Conservation (phyloP, 2,797 vertebrate genomes). For the Muscicapa striata region DNA sequence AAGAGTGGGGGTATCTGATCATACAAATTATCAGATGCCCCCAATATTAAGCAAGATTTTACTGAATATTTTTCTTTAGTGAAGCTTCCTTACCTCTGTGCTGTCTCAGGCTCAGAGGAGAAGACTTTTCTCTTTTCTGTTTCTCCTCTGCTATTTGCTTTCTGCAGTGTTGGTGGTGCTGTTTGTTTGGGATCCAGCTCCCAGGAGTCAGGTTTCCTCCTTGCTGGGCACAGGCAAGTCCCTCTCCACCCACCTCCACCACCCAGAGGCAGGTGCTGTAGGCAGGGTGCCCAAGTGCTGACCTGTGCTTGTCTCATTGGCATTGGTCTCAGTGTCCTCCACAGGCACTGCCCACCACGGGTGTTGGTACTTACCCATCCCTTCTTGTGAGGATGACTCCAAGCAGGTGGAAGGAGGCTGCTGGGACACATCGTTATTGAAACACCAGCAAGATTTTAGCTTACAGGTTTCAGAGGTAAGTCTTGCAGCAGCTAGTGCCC, state of each 20-base stretch:
- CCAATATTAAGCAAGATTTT: background rate
- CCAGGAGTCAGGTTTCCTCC: background rate
- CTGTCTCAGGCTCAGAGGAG: fast-evolving
- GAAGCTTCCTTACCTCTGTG: conserved; percentile 48
- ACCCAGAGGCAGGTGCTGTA: background rate
- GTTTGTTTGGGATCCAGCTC: background rate
- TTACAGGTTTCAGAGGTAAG: background rate
- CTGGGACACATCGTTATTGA: background rate
- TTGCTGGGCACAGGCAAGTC: background rate
- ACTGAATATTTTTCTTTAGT: background rate
- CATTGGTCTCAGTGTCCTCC: too few species aligned
- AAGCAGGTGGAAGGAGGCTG: background rate
- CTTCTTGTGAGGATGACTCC: background rate
- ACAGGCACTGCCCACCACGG: background rate
- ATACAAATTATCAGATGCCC: background rate
- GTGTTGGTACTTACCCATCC: background rate
- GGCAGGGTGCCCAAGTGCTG: background rate
- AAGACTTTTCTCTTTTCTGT: background rate
- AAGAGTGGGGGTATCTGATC: background rate
- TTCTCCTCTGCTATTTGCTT: background rate
- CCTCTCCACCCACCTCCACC: background rate
- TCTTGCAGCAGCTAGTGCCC: background rate
- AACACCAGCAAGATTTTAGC: background rate
- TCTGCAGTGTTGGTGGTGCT: fast-evolving
- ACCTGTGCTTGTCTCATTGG: background rate